These are phyloP conservation scores for Microtus oregoni DNA, from an alignment of 2,113 vertebrate species.

Conservation along the genomic window DNA sequence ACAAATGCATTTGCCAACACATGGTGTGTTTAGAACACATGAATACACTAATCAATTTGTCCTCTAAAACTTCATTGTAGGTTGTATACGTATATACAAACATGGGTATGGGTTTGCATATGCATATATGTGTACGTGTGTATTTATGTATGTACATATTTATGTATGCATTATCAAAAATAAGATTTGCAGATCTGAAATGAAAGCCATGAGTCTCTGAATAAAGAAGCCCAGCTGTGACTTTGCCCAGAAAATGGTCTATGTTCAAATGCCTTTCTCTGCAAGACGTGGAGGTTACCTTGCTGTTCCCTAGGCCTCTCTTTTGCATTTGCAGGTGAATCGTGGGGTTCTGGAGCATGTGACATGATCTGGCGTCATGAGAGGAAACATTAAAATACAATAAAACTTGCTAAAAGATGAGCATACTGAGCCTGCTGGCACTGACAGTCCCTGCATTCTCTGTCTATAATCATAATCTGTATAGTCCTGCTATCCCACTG, in stretches of 20 bases:
- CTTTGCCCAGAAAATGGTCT: neutral
- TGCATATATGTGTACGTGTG: neutral
- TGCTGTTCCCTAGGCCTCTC: no score
- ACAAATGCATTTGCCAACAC: neutral
- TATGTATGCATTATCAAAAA: neutral
- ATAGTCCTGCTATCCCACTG: neutral
- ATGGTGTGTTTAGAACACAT: neutral
- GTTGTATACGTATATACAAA: neutral
- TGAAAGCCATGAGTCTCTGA: neutral
- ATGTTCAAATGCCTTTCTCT: neutral
- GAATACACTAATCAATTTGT: neutral
- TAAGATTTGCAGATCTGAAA: neutral
- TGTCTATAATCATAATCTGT: neutral
- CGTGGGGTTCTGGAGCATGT: neutral
- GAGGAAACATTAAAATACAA: neutral
- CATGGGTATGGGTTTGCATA: neutral
- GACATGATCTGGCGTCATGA: neutral
- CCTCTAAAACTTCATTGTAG: conserved; percentile 6
- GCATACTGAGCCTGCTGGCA: neutral
- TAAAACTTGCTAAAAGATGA: neutral
- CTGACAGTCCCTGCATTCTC: accelerated
- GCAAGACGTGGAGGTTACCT: neutral
- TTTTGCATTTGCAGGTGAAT: neutral
- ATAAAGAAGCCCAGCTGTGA: neutral
- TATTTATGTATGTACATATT: neutral